These are phyloP conservation scores for Grallaria varia DNA, from an alignment of 2,113 vertebrate genomes.

Conservation along the genomic window DNA sequence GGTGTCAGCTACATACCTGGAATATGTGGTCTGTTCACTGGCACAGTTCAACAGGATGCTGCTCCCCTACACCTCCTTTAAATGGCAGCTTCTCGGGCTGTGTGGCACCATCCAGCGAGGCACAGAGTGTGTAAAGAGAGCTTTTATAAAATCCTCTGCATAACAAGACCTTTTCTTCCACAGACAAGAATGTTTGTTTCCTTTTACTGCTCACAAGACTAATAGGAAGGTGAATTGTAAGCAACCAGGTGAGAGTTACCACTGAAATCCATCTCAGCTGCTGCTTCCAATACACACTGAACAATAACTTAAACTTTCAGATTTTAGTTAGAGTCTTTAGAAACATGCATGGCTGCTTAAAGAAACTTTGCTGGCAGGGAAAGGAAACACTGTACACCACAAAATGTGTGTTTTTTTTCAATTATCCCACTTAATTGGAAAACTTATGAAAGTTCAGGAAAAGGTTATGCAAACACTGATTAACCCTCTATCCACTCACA, in stretches of 20 bases:
- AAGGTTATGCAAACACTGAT: slow-evolving; percentile 80
- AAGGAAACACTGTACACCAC: background rate
- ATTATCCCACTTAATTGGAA: slow-evolving; percentile 78
- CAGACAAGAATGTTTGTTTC: background rate
- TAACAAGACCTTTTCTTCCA: background rate
- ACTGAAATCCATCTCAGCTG: background rate
- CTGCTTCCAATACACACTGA: background rate
- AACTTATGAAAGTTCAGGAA: slow-evolving; percentile 74
- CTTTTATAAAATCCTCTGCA: background rate
- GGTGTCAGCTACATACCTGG: background rate
- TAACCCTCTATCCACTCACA: slow-evolving; percentile 22
- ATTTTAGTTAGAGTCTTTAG: background rate
- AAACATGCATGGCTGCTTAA: slow-evolving; percentile 11
- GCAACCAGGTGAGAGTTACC: background rate
- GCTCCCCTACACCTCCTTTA: background rate
- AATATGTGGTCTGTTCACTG: background rate
- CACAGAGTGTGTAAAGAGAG: background rate
- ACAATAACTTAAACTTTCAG: background rate
- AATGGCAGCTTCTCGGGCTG: background rate
- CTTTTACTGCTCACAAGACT: background rate
- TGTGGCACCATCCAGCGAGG: background rate
- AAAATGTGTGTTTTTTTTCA: slow-evolving; percentile 64
- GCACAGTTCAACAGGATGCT: background rate
- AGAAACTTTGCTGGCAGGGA: background rate
- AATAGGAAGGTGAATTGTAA: background rate